phyloP scores from a whole-genome alignment of 2,113 vertebrate species.

The Saimiri boliviensis region DNA sequence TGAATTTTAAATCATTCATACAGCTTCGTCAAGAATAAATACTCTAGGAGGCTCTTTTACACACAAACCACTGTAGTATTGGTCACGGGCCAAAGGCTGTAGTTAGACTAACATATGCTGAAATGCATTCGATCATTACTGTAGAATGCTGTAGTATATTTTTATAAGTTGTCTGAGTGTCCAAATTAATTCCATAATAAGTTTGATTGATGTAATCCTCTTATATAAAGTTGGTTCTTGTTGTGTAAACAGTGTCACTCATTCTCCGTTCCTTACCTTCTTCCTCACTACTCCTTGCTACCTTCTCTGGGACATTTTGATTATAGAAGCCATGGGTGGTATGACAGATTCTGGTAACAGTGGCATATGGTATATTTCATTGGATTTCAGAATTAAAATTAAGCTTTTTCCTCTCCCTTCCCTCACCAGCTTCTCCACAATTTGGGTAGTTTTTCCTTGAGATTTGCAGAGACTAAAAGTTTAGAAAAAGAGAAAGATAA shows the following conservation, averaged over 20 bases:
- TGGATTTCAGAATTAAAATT: conserved; percentile 50
- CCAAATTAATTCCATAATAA: conserved; percentile 60
- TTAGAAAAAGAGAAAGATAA: conserved; percentile 40
- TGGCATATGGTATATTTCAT: conserved; percentile 18
- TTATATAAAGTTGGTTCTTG: conserved; percentile 45
- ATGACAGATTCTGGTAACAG: background rate
- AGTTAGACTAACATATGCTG: conserved; percentile 19
- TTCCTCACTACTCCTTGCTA: background rate
- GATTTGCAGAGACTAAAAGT: conserved; percentile 45
- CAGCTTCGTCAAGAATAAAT: conserved; percentile 73
- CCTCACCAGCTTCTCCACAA: background rate
- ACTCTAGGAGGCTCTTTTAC: conserved; percentile 52
- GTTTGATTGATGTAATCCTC: conserved; percentile 52
- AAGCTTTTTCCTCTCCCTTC: background rate
- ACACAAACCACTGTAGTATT: conserved; percentile 35
- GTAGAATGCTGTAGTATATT: conserved; percentile 3
- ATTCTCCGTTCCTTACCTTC: background rate
- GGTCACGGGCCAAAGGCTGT: conserved; percentile 58
- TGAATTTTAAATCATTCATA: conserved; percentile 77
- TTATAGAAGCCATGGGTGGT: background rate
- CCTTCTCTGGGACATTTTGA: conserved; percentile 2
- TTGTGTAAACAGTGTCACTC: conserved; percentile 61
- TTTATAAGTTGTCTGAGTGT: conserved; percentile 62
- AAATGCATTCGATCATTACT: conserved; percentile 52
- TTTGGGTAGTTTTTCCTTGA: background rate